Evolutionary conservation across 92 coral and sea anemone species (phyloP).

Genomic region (Chrysogorgia sp.): DNA sequence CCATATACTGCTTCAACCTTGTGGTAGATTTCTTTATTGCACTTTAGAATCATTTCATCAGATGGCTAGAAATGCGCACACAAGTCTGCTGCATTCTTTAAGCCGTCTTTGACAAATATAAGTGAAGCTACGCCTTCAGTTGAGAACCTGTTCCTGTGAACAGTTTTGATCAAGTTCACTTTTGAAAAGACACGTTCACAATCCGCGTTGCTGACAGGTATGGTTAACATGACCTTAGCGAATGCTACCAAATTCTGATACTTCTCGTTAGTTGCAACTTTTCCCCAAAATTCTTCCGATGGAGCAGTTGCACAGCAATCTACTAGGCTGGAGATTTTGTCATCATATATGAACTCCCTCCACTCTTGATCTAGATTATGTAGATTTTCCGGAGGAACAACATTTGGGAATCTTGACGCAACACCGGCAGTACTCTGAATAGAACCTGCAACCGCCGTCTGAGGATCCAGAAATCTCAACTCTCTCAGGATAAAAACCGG

Average conservation of each 20-base stretch:
- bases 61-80: too few species aligned
- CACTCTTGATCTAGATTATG: conserved; percentile 23
- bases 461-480: conserved; percentile 29
- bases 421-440: conserved; percentile 21
- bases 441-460: conserved; percentile 11
- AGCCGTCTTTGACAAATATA: too few species aligned
- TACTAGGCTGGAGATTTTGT: conserved; percentile 6
- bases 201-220: conserved; percentile 23
- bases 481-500: conserved; percentile 1
- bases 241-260: conserved; percentile 25
- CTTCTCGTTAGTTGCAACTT: conserved; percentile 20
- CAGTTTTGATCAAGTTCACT: conserved; percentile 34
- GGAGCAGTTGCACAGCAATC: conserved; percentile 14
- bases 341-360: conserved; percentile 17
- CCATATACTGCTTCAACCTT: too few species aligned
- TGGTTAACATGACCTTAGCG: conserved; percentile 27
- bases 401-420: conserved; percentile 32
- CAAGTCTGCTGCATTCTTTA: too few species aligned
- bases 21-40: too few species aligned
- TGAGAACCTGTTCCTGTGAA: conserved; percentile 23
- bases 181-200: conserved; percentile 34
- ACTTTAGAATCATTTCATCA: too few species aligned
- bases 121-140: too few species aligned
- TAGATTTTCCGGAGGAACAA: conserved; percentile 31
- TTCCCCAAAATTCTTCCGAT: conserved; percentile 17